A percentile compares a stretch with the other conserved stretches of the same genome.
Evolutionary conservation across 2,113 vertebrate genomes (phyloP).

Genomic region (Misgurnus anguillicaudatus): DNA sequence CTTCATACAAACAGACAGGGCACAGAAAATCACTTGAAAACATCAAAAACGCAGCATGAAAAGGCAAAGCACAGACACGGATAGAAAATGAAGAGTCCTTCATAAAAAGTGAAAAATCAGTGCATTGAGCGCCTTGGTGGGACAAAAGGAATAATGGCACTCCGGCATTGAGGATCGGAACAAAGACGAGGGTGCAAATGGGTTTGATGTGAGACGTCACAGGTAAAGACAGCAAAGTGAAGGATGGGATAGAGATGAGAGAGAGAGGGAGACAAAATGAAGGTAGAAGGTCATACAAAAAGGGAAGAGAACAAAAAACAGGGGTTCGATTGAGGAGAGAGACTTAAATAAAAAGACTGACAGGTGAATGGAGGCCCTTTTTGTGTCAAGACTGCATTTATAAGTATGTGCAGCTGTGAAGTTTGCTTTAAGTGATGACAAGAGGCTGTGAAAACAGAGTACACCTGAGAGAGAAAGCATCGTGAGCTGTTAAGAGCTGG

Average conservation of each 20-base stretch:
- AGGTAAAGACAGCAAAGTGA: conserved; percentile 21
- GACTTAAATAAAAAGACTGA: conserved; percentile 49
- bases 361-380: conserved; percentile 27
- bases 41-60: conserved; percentile 7
- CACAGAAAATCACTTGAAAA: background rate
- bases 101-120: conserved; percentile 20
- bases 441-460: conserved; percentile 15
- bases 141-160: conserved; percentile 30
- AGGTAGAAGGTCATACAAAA: conserved; percentile 57
- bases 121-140: conserved; percentile 2
- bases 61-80: background rate
- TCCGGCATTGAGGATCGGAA: conserved; percentile 20
- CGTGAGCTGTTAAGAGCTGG: conserved; percentile 38
- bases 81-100: conserved; percentile 1
- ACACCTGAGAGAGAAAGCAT: conserved; percentile 17
- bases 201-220: conserved; percentile 2
- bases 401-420: conserved; percentile 1
- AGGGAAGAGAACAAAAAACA: conserved; percentile 57
- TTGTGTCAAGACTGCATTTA: conserved; percentile 34
- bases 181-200: conserved; percentile 22
- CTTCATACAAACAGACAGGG: background rate
- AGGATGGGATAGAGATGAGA: conserved; percentile 41
- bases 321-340: conserved; percentile 26
- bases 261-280: conserved; percentile 31
- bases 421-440: conserved; percentile 29